Base-by-base conservation (phyloP, 2,797 vertebrate genomes). In the Alcedo atthis region DNA sequence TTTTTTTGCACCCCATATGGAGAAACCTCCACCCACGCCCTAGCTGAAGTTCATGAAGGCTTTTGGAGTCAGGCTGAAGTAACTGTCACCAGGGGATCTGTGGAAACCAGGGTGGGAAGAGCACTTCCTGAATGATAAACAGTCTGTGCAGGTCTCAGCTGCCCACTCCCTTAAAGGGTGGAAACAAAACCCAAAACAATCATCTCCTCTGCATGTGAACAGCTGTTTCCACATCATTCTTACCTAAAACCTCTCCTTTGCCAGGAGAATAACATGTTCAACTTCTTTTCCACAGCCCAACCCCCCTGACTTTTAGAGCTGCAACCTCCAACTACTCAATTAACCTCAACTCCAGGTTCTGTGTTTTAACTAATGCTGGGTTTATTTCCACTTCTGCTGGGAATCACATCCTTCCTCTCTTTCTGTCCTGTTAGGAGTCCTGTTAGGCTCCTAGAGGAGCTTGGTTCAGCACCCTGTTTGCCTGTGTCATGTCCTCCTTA, bases 1-100 rank as follows among this genome's bases (percentile, higher is more conserved):
- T 81, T 81, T 51, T 51, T 95, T 94, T 94, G 70, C 94, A 94
- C 18, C 67, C 86, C 93, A 90, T 87, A 95, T 94, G 93, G 93
- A 94, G 76, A 89, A 87, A 66, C 71, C n/a, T 80, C 73, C 82
- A 71, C 93, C 95, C 90, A 90, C 86, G 0, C 53, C 46, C 37
- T 55, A 64, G 82, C 1, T 83, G 87, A 93, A 96, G 92, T 95
- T 96, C 89, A 67, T 2, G 48, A 37, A 63, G 90, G 84, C 55
- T 93, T 94, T 82, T 76, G 63, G 92, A 87, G 81, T 90, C 89
- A 87, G 79, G 79, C 73, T 81, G 64, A 71, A 88, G 85, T 68
- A 59, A 16, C 51, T 81, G 66, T 66, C 85, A 67, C 3, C 55
- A 45, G 77, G 88, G 45, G 35, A 57, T 76, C 30, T 73, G 77